Evolutionary conservation across 2,113 vertebrate species (phyloP).

Genomic region (Macrotis lagotis): DNA sequence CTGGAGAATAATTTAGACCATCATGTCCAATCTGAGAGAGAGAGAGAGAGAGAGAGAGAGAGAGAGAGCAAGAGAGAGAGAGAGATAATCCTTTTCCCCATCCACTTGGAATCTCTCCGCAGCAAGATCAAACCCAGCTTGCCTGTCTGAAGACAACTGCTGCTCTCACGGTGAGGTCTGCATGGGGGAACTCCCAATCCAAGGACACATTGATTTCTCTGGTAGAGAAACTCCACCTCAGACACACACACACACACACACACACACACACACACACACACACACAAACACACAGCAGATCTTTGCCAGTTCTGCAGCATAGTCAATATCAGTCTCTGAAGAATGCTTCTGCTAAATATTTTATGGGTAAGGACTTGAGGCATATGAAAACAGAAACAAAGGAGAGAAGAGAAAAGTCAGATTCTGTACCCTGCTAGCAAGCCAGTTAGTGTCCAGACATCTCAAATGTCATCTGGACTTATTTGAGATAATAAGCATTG

Average conservation of each 20-base stretch:
- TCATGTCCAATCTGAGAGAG: not conserved
- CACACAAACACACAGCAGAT: slow-evolving; percentile 59
- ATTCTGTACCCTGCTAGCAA: slow-evolving; percentile 67
- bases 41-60: not conserved
- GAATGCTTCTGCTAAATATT: slow-evolving; percentile 77
- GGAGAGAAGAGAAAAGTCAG: slow-evolving; percentile 58
- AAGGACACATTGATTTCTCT: slow-evolving; percentile 62
- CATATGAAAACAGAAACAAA: slow-evolving; percentile 34
- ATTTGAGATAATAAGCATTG: slow-evolving; percentile 77
- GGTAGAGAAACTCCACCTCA: slow-evolving; percentile 65
- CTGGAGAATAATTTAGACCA: not conserved
- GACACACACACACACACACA: slow-evolving; percentile 54
- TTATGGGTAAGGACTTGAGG: slow-evolving; percentile 72
- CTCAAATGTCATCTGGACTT: slow-evolving; percentile 71
- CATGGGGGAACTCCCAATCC: slow-evolving; percentile 49
- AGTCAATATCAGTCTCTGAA: slow-evolving; percentile 69
- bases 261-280: slow-evolving; percentile 57
- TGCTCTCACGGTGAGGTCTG: not conserved
- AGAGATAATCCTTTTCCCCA: not conserved
- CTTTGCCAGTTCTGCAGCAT: slow-evolving; percentile 55
- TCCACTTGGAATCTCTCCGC: not conserved
- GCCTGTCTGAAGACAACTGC: not conserved
- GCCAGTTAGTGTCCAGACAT: slow-evolving; percentile 71
- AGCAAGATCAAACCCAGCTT: slow-evolving; percentile 26
- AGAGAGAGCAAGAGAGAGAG: not conserved